phyloP scores from a whole-genome alignment of 2,113 vertebrate genomes.

The Penelope pileata region DNA sequence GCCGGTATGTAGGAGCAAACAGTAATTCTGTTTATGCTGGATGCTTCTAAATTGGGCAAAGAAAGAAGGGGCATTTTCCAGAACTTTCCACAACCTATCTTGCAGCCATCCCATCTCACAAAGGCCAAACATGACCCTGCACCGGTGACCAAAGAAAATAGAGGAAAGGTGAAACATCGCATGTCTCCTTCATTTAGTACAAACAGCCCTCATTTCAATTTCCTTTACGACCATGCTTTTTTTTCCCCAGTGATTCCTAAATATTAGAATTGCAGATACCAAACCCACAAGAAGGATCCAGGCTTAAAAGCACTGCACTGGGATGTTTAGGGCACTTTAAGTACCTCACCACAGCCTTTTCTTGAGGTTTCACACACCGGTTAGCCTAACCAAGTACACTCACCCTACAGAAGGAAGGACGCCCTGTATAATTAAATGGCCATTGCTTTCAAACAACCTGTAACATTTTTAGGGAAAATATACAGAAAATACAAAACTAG shows the following conservation, averaged over 20 bases:
- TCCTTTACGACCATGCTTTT: background rate
- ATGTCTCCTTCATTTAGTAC: background rate
- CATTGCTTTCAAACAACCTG: background rate
- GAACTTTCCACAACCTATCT: background rate
- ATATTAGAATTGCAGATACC: background rate
- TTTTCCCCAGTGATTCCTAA: fast-evolving
- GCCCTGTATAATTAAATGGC: background rate
- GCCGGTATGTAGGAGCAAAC: background rate
- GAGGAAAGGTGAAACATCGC: background rate
- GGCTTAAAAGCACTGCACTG: background rate
- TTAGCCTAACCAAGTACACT: background rate
- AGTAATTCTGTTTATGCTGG: fast-evolving
- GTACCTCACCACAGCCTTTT: background rate
- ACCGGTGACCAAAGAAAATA: background rate
- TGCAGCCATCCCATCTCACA: background rate
- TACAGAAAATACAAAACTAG: background rate
- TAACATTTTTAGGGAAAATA: background rate
- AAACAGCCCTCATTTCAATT: background rate
- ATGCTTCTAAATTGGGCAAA: background rate
- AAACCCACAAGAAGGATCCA: background rate
- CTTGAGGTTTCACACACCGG: background rate
- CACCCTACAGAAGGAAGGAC: background rate
- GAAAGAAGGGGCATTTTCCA: background rate
- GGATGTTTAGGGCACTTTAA: background rate
- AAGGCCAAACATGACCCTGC: background rate